Conservation (phyloP, 2,797 vertebrate species). For the Myotis vivesi region DNA sequence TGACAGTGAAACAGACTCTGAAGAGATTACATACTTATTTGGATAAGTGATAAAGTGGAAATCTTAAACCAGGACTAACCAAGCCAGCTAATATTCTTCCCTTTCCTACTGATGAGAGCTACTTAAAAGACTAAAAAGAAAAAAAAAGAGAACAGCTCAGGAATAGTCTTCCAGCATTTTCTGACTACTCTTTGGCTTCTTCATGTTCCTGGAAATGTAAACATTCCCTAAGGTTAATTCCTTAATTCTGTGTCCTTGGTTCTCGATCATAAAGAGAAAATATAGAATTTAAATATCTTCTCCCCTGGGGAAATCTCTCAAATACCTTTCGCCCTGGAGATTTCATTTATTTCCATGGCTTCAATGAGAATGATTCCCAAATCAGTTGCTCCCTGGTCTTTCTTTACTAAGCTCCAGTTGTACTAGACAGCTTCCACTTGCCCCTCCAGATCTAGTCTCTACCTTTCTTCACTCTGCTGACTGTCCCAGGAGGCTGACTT, state of each 20-base stretch:
- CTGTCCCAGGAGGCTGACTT: neutral
- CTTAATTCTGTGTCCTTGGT: neutral
- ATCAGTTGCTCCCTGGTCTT: neutral
- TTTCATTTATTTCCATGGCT: neutral
- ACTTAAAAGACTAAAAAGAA: neutral
- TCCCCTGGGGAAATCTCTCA: neutral
- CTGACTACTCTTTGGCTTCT: neutral
- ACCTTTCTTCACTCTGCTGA: neutral
- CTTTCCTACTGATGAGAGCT: neutral
- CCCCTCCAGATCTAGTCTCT: neutral
- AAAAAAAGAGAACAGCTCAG: neutral
- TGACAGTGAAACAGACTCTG: neutral
- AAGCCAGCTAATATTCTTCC: neutral
- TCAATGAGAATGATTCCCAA: neutral
- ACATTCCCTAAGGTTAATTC: neutral
- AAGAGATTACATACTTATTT: conserved; percentile 15
- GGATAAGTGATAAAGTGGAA: neutral
- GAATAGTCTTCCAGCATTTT: neutral
- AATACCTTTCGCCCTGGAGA: neutral
- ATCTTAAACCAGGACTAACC: neutral
- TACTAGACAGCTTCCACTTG: neutral
- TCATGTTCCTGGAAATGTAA: neutral
- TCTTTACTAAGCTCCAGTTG: neutral
- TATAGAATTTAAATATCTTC: neutral
- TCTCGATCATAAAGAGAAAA: neutral